These are phyloP conservation scores for Mastigias papua DNA, from an alignment of 30 jellyfish, hydroid and myxozoan species.

Conservation along the genomic window DNA sequence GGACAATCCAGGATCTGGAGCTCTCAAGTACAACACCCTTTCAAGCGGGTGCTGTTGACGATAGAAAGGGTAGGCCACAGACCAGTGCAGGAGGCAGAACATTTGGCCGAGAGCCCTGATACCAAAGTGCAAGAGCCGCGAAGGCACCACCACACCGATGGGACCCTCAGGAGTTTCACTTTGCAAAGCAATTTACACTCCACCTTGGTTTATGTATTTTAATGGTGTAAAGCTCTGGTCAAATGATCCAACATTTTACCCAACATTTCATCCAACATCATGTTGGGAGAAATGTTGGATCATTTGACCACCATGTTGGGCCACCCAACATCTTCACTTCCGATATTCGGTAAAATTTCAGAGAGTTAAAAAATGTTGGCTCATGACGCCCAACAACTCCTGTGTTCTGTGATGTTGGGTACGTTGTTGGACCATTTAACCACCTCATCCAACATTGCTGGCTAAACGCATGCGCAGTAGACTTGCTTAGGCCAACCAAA, in stretches of 20 bases:
- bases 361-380: neutral
- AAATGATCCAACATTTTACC: conserved; percentile 27
- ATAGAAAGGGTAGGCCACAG: too few species aligned
- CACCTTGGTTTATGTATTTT: too few species aligned
- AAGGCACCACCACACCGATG: too few species aligned
- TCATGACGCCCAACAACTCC: neutral
- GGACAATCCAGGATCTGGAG: too few species aligned
- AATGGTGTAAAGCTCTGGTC: conserved; percentile 17
- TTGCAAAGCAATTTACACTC: too few species aligned
- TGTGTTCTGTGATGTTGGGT: neutral
- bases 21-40: too few species aligned
- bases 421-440: neutral
- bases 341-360: conserved; percentile 5
- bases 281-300: conserved; percentile 44
- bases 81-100: too few species aligned
- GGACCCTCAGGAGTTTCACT: too few species aligned
- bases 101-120: too few species aligned
- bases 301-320: conserved; percentile 48
- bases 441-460: conserved; percentile 6
- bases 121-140: too few species aligned
- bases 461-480: conserved; percentile 7
- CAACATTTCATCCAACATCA: conserved; percentile 8
- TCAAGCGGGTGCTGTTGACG: too few species aligned
- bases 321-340: conserved; percentile 25
- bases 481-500: too few species aligned